These are phyloP conservation scores for Manis crassicaudata DNA, from an alignment of 2,797 vertebrate genomes.

Conservation along the genomic window DNA sequence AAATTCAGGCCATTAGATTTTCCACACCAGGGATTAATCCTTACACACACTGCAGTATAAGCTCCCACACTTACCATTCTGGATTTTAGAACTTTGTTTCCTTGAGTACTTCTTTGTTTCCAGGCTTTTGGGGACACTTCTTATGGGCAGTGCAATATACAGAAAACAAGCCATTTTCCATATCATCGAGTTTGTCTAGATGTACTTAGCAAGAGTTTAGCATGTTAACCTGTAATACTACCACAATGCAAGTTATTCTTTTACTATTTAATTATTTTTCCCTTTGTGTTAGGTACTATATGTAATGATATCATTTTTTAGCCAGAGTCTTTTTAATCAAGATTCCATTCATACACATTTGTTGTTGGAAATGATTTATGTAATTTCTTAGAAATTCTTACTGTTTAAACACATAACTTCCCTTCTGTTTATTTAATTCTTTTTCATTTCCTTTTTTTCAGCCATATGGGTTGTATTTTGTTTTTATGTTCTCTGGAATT, in stretches of 20 bases:
- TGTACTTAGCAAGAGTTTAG: not conserved
- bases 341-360: slow-evolving; percentile 45
- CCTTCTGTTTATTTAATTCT: not conserved
- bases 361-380: slow-evolving; percentile 48
- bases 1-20: slow-evolving; percentile 2
- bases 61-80: not conserved
- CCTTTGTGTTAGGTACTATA: not conserved
- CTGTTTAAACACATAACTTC: not conserved
- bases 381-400: slow-evolving; percentile 5
- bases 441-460: not conserved
- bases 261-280: not conserved
- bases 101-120: not conserved
- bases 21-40: not conserved
- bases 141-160: not conserved
- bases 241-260: not conserved
- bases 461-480: not conserved
- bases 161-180: slow-evolving; percentile 17
- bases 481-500: slow-evolving; percentile 35
- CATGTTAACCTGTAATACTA: not conserved
- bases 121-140: not conserved
- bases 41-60: not conserved
- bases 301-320: not conserved
- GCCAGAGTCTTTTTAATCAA: not conserved
- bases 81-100: not conserved
- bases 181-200: not conserved